Evolutionary conservation across 1,140 invertebrate species (phyloP), one percentile per base, ranked within the genome.

Genomic region (Ladona fulva): DNA sequence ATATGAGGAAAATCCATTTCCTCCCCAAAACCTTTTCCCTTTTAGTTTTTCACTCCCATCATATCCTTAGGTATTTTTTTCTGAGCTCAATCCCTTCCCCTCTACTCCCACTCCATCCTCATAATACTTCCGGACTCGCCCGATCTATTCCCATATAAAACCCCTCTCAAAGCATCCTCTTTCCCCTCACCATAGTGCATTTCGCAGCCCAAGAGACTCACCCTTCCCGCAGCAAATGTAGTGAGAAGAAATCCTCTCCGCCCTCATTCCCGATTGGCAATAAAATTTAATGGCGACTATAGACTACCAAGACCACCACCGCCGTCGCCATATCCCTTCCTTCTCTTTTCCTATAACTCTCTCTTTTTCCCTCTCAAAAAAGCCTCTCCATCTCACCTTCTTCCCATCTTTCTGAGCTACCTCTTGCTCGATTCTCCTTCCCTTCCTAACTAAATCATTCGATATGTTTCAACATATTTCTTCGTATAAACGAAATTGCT

Each of bases 261-360:
- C 52, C 12, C 52, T 66, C 52, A 66, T 66, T 66, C 52, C 52
- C 52, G 52, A 66, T 66, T 66, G 52, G 52, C 52, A 66, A 66
- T 66, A 66, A 66, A 66, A 66, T 66, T 66, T 66, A 66, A 66
- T 66, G 52, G 52, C 52, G 52, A 66, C 52, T 66, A 66, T 66
- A 66, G 52, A 16, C 52, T 66, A 3, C 52, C 52, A 66, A 3
- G 52, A 66, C 52, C 52, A 66, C 52, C 52, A 22, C 52, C 52
- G 52, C 3, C n/a, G 52, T 3, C n/a, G 52, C 52, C 52, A 22
- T 66, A 16, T 66, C 12, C 52, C 52, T n/a, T n/a, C 16, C 52
- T 66, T 22, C 52, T 66, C 52, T 22, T 66, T 22, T 22, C 52
- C 52, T 37, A 37, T 37, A 37, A 37, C 29, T 66, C 52, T 16